A percentile compares a stretch with the other conserved stretches of the same genome.
These are phyloP conservation scores for Hassar affinis DNA, from an alignment of 2,113 vertebrate species.

Conservation along the genomic window DNA sequence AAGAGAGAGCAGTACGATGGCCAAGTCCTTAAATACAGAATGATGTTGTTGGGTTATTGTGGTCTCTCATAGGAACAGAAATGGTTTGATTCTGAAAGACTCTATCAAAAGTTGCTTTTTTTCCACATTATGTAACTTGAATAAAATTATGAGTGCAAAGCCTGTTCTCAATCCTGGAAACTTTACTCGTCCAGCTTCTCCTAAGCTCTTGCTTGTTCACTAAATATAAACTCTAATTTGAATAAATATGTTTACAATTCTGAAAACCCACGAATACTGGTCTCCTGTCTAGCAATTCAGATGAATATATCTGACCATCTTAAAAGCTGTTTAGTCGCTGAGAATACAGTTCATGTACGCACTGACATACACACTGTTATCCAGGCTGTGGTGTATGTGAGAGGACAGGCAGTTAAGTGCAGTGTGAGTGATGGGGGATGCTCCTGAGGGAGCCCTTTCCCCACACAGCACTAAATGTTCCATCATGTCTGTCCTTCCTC, in stretches of 20 bases:
- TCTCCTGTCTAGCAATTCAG: not conserved
- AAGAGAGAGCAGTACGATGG: not conserved
- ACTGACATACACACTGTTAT: not conserved
- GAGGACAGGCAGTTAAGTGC: conserved; percentile 57
- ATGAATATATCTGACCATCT: not conserved
- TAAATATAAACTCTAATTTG: not conserved
- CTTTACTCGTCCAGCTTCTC: not conserved
- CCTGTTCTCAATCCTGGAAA: not conserved
- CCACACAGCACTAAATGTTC: conserved; percentile 55
- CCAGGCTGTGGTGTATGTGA: conserved; percentile 18
- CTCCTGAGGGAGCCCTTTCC: conserved; percentile 58
- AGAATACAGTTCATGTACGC: conserved; percentile 19
- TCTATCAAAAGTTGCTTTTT: not conserved
- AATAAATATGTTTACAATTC: not conserved
- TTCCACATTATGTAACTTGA: not conserved
- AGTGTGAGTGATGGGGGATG: conserved; percentile 28
- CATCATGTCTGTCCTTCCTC: conserved; percentile 49
- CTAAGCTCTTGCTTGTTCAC: not conserved
- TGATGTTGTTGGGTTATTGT: not conserved
- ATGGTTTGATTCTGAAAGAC: not conserved
- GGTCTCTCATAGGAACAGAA: not conserved
- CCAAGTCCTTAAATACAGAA: not conserved
- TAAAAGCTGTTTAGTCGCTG: not conserved
- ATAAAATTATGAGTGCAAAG: not conserved
- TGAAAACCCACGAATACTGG: not conserved